Conservation (phyloP, 2,797 vertebrate genomes). For the Anabas testudineus region DNA sequence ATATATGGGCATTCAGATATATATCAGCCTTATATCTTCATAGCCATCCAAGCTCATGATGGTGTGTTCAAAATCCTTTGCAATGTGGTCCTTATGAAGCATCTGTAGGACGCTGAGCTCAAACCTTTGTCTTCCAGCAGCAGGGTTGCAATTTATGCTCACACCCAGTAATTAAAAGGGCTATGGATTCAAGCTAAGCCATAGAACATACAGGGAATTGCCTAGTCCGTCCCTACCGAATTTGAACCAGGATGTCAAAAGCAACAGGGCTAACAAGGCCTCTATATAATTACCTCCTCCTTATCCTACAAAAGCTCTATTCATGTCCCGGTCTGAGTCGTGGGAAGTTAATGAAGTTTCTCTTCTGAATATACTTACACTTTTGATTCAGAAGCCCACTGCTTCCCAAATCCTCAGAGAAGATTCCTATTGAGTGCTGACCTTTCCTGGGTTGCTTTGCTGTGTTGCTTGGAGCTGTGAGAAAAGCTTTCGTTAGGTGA, state of each 20-base stretch:
- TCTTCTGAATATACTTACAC: not conserved
- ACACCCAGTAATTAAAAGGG: conserved; percentile 5
- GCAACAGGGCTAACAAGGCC: conserved; percentile 13
- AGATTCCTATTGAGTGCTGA: conserved; percentile 12
- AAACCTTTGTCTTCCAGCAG: not conserved
- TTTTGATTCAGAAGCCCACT: not conserved
- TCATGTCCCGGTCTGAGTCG: conserved; percentile 1
- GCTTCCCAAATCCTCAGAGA: conserved; percentile 10
- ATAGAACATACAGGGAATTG: not conserved
- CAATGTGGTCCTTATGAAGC: not conserved
- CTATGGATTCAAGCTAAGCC: not conserved
- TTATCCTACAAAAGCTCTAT: conserved; percentile 16
- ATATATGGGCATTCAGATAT: too few relatives aligned
- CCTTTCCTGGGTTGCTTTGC: conserved; percentile 43
- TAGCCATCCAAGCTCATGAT: not conserved
- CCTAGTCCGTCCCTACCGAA: not conserved
- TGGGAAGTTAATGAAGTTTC: conserved; percentile 36
- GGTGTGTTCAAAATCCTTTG: not conserved
- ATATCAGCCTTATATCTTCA: too few relatives aligned
- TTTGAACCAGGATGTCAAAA: conserved; percentile 10
- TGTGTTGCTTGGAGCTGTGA: conserved; percentile 1
- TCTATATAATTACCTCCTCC: conserved; percentile 33
- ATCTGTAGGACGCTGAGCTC: not conserved
- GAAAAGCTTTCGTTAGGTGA: conserved; percentile 38
- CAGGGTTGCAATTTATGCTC: not conserved